Evolutionary conservation across 2,888 invertebrate species (phyloP), one percentile per base, ranked within the genome.

Genomic region (Caenorhabditis parvicauda): DNA sequence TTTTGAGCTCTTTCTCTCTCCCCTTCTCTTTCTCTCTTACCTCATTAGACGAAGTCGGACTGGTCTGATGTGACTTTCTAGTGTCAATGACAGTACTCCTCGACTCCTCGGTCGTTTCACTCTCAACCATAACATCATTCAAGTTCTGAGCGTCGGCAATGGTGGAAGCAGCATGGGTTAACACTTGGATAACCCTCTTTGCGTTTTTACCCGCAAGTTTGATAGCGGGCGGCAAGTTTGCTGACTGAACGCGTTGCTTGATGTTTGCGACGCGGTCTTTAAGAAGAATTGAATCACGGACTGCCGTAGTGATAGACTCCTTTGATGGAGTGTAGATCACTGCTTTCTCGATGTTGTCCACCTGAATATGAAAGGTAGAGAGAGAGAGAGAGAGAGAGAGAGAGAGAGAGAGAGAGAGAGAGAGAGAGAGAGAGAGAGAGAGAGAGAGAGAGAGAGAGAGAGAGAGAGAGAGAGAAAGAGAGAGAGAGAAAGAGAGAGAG

Each of bases 321-420:
- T 55, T 32, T 5, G 77, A 76, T 0, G 82, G 79, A 0, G 76
- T 74, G 25, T 82, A 81, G 24, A 67, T 67, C 14, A 75, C 70
- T 17, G 81, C 79, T 51, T 81, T 77, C 25, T 81, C 66, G 5
- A 81, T 66, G 7, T 66, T 68, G 52, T 72, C 72, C 3, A 56
- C 57, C 17, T 62, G 25, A n/a, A n/a, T n/a, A n/a, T n/a, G n/a
- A n/a, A n/a, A n/a, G n/a, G n/a, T n/a, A n/a, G n/a, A n/a, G n/a
- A n/a, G n/a, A n/a, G n/a, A n/a, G n/a, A n/a, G n/a, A n/a, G n/a
- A n/a, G n/a, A n/a, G n/a, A n/a, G n/a, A n/a, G n/a, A n/a, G 9
- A n/a, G 9, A n/a, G n/a, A n/a, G n/a, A n/a, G n/a, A n/a, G n/a
- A n/a, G n/a, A n/a, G n/a, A n/a, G n/a, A n/a, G n/a, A n/a, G n/a